phyloP scores from a whole-genome alignment of 2,113 vertebrate genomes.

The Daboia siamensis region DNA sequence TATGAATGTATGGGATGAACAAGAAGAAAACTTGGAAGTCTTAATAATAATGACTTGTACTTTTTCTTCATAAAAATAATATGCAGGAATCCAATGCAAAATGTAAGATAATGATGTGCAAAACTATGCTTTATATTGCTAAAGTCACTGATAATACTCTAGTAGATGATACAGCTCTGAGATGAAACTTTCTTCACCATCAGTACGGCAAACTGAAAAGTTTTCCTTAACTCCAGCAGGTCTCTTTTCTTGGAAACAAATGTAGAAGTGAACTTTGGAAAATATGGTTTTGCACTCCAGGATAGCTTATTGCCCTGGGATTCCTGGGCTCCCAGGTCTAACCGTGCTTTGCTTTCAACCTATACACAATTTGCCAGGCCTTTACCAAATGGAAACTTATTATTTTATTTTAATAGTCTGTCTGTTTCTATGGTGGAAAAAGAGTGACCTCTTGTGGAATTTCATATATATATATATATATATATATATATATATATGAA shows the following conservation, averaged over 20 bases:
- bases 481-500: too few species aligned
- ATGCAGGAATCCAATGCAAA: not conserved
- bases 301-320: not conserved
- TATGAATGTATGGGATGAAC: not conserved
- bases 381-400: not conserved
- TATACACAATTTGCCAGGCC: not conserved
- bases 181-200: not conserved
- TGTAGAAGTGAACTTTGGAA: not conserved
- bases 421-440: conserved; percentile 3
- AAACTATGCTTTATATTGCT: not conserved
- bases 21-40: not conserved
- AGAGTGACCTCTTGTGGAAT: conserved; percentile 61
- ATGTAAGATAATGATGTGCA: not conserved
- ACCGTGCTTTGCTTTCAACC: not conserved
- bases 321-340: not conserved
- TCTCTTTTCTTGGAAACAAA: not conserved
- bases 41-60: not conserved
- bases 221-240: not conserved
- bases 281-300: not conserved
- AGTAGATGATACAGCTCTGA: not conserved
- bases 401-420: not conserved
- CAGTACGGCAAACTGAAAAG: not conserved
- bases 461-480: too few species aligned
- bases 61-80: not conserved
- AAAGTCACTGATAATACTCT: not conserved